Evolutionary conservation across 2,888 invertebrate species (phyloP).

Genomic region (Scelioninae gen. 1): DNA sequence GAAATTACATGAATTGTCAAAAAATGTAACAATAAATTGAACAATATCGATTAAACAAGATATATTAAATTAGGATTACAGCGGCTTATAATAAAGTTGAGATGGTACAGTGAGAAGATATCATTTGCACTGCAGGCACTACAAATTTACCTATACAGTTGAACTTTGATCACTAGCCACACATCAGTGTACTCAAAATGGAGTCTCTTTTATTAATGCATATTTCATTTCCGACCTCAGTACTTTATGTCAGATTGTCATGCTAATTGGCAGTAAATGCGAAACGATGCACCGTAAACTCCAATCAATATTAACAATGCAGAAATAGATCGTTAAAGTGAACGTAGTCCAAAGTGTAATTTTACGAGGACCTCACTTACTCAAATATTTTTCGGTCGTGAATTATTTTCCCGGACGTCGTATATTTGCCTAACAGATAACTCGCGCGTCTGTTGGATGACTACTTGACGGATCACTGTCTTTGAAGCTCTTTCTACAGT

Average conservation of each 20-base stretch:
- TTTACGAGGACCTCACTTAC: slow-evolving; percentile 35
- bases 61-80: background rate
- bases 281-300: slow-evolving; percentile 41
- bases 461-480: slow-evolving; percentile 65
- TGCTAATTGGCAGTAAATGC: slow-evolving; percentile 53
- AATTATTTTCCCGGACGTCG: slow-evolving; percentile 29
- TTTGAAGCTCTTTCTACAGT: slow-evolving; percentile 68
- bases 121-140: slow-evolving; percentile 10
- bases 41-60: background rate
- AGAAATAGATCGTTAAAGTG: slow-evolving; percentile 45
- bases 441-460: slow-evolving; percentile 20
- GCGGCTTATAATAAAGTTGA: background rate
- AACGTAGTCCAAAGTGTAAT: slow-evolving; percentile 32
- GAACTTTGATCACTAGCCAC: slow-evolving; percentile 6
- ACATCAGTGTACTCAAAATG: slow-evolving; percentile 26
- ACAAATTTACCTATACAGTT: slow-evolving; percentile 11
- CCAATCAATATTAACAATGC: slow-evolving; percentile 51
- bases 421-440: slow-evolving; percentile 65
- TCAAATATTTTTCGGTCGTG: too few species aligned
- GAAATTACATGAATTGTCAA: background rate
- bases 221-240: slow-evolving; percentile 41
- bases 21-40: background rate
- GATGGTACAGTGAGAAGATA: background rate
- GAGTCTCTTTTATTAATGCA: slow-evolving; percentile 42
- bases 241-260: slow-evolving; percentile 54